phyloP scores from a whole-genome alignment of 2,888 invertebrate species.

The Caenorhabditis sp. region DNA sequence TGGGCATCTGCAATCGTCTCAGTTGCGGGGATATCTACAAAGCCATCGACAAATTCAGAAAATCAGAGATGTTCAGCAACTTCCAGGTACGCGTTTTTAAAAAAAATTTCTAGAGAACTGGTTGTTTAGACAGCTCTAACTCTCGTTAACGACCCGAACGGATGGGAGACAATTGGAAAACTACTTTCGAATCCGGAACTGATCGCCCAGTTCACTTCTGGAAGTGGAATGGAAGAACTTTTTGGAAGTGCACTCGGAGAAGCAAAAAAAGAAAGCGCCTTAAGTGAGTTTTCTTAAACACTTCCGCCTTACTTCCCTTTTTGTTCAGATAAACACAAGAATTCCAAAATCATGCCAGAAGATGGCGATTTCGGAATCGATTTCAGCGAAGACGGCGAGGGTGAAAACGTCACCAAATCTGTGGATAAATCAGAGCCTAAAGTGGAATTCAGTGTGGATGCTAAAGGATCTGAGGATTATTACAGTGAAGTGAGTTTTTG shows the following conservation, averaged over 20 bases:
- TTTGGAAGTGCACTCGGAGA: conserved; percentile 69
- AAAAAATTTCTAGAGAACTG: background rate
- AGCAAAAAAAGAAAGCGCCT: conserved; percentile 58
- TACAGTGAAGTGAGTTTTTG: conserved; percentile 70
- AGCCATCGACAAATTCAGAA: conserved; percentile 76
- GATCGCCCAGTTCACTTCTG: conserved; percentile 74
- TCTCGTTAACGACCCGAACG: conserved; percentile 77
- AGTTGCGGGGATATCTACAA: conserved; percentile 78
- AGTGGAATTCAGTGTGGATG: conserved; percentile 64
- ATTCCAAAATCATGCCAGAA: conserved; percentile 65
- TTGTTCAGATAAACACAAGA: conserved; percentile 52
- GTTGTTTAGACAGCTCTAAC: conserved; percentile 73
- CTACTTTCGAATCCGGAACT: conserved; percentile 76
- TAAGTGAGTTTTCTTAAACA: conserved; percentile 21
- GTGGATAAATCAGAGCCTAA: conserved; percentile 43
- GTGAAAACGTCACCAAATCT: conserved; percentile 46
- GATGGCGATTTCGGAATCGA: conserved; percentile 77
- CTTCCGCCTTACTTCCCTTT: background rate
- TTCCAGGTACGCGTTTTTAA: conserved; percentile 71
- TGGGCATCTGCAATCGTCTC: conserved; percentile 77
- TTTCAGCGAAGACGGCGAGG: conserved; percentile 71
- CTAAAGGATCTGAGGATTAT: conserved; percentile 64
- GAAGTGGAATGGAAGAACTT: conserved; percentile 66
- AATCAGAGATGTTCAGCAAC: conserved; percentile 78
- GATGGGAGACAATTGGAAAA: conserved; percentile 77